Evolutionary conservation across 2,888 invertebrate species (phyloP), one percentile per base, ranked within the genome.

Genomic region (Agapostemon virescens): DNA sequence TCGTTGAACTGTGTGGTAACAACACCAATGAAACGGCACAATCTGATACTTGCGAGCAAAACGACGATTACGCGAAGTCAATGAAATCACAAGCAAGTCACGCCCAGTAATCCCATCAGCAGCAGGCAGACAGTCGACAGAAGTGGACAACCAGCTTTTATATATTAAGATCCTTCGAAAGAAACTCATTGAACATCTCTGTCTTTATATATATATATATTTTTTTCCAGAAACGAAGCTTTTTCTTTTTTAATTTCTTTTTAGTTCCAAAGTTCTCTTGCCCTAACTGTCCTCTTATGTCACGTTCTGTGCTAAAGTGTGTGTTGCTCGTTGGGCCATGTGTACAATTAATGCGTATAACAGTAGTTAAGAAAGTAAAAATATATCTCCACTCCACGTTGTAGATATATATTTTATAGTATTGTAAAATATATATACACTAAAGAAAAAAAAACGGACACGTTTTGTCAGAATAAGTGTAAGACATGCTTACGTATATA

Each of bases 111-210:
- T 86, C 82, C 84, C 85, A 85, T 78, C 87, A 88, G 86, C 86
- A 86, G 87, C 88, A 89, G 89, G 88, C 89, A 90, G 88, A 89
- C 87, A 88, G 88, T 89, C 82, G 86, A 88, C 86, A 82, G 82
- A 82, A 83, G 77, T 86, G 83, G 83, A 86, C 72, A 79, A 84
- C 78, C 76, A 78, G 75, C 72, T 82, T 82, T n/a, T 63, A 20
- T 69, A 69, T 77, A 67, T 76, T 49, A 49, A 70, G n/a, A 81
- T 80, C 63, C 67, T 75, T 69, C 69, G 55, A 26, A 63, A 69
- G 3, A 69, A n/a, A 58, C 40, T 68, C 55, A 15, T 45, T 42
- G 61, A 63, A 45, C 45, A 67, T 78, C n/a, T 49, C 49, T 49
- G 3, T 49, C 81, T 17, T 61, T n/a, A n/a, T n/a, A n/a, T n/a